Conservation (phyloP, 2,113 vertebrate species). For the Apteryx owenii region DNA sequence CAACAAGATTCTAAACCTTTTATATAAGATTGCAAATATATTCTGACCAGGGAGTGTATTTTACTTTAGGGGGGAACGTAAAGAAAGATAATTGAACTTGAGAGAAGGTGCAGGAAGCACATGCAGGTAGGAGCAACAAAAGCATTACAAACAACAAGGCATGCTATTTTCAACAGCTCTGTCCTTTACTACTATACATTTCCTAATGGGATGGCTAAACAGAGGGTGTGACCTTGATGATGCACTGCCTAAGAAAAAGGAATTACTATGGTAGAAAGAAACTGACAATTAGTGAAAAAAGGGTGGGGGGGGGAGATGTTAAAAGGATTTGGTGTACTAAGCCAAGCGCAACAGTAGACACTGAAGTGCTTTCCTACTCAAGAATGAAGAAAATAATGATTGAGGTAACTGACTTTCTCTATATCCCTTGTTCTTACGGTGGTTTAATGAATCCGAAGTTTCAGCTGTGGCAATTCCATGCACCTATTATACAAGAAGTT, state of each 20-base stretch:
- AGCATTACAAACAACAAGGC: not conserved
- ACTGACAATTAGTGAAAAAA: not conserved
- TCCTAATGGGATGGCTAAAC: not conserved
- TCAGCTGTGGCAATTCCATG: not conserved
- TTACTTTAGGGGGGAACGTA: not conserved
- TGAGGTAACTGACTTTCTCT: not conserved
- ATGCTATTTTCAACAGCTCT: not conserved
- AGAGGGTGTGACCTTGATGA: not conserved
- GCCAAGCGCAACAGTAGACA: not conserved
- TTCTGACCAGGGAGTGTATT: not conserved
- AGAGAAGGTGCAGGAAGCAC: not conserved
- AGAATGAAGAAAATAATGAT: not conserved
- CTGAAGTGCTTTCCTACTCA: not conserved
- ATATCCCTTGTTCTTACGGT: not conserved
- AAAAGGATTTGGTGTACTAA: not conserved
- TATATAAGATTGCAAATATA: not conserved
- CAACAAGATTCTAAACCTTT: not conserved
- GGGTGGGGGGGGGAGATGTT: not conserved
- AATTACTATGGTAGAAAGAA: not conserved
- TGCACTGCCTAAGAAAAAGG: not conserved
- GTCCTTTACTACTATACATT: not conserved
- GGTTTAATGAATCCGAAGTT: not conserved
- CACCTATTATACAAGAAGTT: not conserved
- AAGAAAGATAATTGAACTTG: not conserved
- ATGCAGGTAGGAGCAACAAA: not conserved